A percentile compares a stretch with the other conserved stretches of the same genome.
These are phyloP conservation scores for Gallinago paraguaiae DNA, from an alignment of 2,113 vertebrate species.

Conservation along the genomic window DNA sequence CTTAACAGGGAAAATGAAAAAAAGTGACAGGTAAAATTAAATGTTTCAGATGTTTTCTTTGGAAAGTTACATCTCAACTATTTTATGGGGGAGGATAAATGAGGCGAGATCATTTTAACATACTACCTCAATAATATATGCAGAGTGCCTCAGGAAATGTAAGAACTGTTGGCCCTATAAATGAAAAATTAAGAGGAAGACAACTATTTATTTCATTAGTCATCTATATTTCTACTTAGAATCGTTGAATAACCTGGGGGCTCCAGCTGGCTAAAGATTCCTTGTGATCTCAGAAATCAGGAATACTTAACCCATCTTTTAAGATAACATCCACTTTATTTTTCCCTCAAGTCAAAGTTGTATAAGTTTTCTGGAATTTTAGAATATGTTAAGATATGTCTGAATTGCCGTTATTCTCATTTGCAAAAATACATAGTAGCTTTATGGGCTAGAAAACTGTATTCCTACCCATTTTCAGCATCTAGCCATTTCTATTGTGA, in stretches of 20 bases:
- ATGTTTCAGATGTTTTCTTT: constrained; percentile 60
- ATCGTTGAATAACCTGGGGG: constrained; percentile 42
- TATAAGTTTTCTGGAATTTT: constrained; percentile 15
- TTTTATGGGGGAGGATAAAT: constrained; percentile 64
- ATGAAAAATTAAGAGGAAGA: constrained; percentile 59
- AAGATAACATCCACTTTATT: constrained; percentile 6
- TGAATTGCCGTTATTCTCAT: not conserved
- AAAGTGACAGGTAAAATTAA: constrained; percentile 61
- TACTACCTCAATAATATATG: constrained; percentile 57
- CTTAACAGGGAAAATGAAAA: constrained; percentile 47
- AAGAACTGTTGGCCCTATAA: constrained; percentile 8
- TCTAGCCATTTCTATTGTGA: not conserved
- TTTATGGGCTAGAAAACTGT: not conserved
- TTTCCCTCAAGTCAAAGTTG: constrained; percentile 21
- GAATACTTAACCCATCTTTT: constrained; percentile 29
- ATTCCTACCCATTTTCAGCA: not conserved
- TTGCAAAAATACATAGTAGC: not conserved
- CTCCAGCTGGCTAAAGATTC: constrained; percentile 43
- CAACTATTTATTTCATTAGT: constrained; percentile 66
- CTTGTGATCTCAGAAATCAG: constrained; percentile 60
- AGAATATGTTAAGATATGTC: not conserved
- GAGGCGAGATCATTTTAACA: constrained; percentile 64
- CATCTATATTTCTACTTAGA: constrained; percentile 45
- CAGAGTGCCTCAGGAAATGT: constrained; percentile 49
- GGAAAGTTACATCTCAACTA: constrained; percentile 47